Conservation (phyloP, 2,888 invertebrate species). For the Corbicula japonica region DNA sequence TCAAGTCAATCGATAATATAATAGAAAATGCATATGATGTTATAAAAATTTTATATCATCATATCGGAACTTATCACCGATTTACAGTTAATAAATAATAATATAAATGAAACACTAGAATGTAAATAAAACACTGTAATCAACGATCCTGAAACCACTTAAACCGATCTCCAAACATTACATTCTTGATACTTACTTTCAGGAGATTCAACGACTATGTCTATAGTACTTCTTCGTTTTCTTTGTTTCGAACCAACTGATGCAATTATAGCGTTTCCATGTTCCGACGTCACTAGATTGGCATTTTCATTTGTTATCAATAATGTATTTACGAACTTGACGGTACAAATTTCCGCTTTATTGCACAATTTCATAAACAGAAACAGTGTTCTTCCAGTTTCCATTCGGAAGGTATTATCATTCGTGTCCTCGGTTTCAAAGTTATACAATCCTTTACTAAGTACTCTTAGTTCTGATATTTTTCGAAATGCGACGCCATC, state of each 20-base stretch:
- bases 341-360: conserved; percentile 62
- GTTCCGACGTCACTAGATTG: conserved; percentile 41
- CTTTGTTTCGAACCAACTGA: background rate
- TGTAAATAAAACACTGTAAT: background rate
- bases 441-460: conserved; percentile 27
- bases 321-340: conserved; percentile 55
- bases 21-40: too few species aligned
- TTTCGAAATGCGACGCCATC: conserved; percentile 31
- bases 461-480: conserved; percentile 48
- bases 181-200: conserved; percentile 15
- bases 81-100: background rate
- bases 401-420: conserved; percentile 59
- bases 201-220: conserved; percentile 31
- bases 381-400: conserved; percentile 69
- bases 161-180: background rate
- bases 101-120: background rate
- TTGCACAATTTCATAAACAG: conserved; percentile 66
- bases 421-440: conserved; percentile 9
- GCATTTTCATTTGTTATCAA: conserved; percentile 41
- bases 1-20: too few species aligned
- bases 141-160: background rate
- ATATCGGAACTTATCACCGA: background rate
- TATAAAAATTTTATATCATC: background rate
- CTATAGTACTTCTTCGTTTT: conserved; percentile 37
- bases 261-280: conserved; percentile 51